Percentiles rank a stretch among this genome's conserved stretches.
phyloP scores from a whole-genome alignment of 2,888 invertebrate genomes.

The Alviniconcha strummeri region DNA sequence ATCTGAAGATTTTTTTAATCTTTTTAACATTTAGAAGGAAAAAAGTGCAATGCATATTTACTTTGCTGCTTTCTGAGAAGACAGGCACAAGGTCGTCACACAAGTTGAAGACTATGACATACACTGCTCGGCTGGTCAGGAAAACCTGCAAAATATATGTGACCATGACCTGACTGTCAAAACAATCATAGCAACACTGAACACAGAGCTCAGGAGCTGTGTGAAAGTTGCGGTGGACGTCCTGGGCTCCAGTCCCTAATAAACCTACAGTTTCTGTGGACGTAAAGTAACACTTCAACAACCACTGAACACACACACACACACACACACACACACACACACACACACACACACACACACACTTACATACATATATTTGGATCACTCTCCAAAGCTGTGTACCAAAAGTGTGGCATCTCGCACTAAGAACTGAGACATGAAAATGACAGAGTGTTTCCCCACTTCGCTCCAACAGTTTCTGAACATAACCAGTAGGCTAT shows the following conservation, averaged over 20 bases:
- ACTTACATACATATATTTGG: not conserved
- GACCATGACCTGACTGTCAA: no score
- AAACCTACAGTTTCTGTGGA: no score
- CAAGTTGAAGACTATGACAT: conserved; percentile 73
- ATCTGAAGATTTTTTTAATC: no score
- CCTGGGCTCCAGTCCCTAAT: no score
- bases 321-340: not conserved
- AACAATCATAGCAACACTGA: not conserved
- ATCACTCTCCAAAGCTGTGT: no score
- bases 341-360: not conserved
- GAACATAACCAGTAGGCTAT: no score
- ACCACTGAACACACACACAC: not conserved
- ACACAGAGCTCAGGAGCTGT: not conserved
- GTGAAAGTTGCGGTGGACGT: no score
- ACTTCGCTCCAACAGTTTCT: no score
- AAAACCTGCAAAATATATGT: conserved; percentile 65
- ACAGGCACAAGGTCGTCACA: conserved; percentile 61
- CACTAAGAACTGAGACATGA: no score
- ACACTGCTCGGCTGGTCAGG: conserved; percentile 71
- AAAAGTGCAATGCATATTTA: not conserved
- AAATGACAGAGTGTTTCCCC: no score
- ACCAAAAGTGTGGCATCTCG: no score
- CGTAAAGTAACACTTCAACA: not conserved
- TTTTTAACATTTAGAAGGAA: no score
- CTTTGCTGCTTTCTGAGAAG: not conserved